These are phyloP conservation scores for Streptopelia turtur DNA, from an alignment of 2,797 vertebrate species.

Conservation along the genomic window DNA sequence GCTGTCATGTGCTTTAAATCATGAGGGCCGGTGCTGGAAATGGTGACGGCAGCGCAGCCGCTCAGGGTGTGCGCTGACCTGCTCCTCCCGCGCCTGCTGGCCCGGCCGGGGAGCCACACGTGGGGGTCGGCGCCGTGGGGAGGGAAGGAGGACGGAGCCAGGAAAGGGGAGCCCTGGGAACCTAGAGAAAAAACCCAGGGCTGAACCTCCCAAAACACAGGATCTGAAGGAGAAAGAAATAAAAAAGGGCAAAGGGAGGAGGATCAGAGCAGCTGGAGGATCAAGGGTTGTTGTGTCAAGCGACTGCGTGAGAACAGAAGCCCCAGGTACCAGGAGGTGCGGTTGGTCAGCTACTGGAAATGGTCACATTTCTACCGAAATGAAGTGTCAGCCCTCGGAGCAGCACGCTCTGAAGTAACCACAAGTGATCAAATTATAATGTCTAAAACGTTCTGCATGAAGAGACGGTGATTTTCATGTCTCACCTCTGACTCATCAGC, in stretches of 20 bases:
- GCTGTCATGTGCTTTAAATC: slow-evolving; percentile 48
- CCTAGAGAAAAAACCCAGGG: neutral
- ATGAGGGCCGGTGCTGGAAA: neutral
- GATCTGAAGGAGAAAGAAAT: neutral
- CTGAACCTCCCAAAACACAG: neutral
- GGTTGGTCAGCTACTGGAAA: neutral
- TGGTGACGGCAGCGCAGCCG: neutral
- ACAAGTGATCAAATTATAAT: neutral
- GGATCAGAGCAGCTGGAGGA: neutral
- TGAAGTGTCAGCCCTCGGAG: neutral
- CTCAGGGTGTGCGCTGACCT: slow-evolving; percentile 12
- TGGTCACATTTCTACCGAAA: neutral
- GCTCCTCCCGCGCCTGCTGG: neutral
- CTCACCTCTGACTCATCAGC: slow-evolving; percentile 20
- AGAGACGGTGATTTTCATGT: neutral
- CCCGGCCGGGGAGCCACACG: neutral
- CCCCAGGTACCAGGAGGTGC: neutral
- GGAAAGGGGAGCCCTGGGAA: neutral
- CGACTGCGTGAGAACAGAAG: neutral
- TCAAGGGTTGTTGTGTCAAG: neutral
- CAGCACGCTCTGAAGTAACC: neutral
- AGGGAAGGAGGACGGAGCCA: neutral
- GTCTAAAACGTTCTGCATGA: neutral
- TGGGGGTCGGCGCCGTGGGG: neutral
- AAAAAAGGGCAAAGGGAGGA: neutral